These are phyloP conservation scores for Helicoverpa assulta DNA, from an alignment of 2,888 invertebrate genomes.

Conservation along the genomic window DNA sequence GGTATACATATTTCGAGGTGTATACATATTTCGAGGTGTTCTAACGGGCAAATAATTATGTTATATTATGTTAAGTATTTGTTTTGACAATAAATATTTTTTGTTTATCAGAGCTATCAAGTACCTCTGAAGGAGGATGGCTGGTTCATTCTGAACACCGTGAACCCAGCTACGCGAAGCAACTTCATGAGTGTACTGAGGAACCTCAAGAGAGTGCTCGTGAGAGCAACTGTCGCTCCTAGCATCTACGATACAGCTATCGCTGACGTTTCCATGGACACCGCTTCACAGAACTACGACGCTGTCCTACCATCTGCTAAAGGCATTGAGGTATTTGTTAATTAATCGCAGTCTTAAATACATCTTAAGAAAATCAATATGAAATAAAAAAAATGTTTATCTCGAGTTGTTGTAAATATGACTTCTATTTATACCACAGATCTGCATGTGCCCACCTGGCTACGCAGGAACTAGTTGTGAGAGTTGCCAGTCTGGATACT, in stretches of 20 bases:
- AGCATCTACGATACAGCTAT: slow-evolving; percentile 92
- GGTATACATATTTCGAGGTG: no score
- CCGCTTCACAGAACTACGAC: slow-evolving; percentile 92
- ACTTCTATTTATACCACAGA: slow-evolving; percentile 63
- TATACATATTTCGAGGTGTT: no score
- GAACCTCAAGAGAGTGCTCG: slow-evolving; percentile 94
- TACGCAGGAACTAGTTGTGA: slow-evolving; percentile 96
- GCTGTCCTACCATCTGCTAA: slow-evolving; percentile 92
- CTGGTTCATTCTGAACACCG: slow-evolving; percentile 89
- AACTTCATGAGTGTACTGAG: slow-evolving; percentile 96
- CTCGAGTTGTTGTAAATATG: no score
- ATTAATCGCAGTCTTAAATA: no score
- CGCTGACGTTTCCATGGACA: slow-evolving; percentile 96
- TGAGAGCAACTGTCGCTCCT: slow-evolving; percentile 93
- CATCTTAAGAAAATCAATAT: no score
- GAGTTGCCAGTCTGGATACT: slow-evolving; percentile 92
- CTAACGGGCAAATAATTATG: no score
- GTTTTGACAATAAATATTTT: neutral
- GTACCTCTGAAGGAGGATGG: slow-evolving; percentile 92
- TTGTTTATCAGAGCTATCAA: slow-evolving; percentile 87
- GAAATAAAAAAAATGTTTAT: neutral
- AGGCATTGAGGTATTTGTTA: slow-evolving; percentile 92
- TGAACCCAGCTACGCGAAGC: slow-evolving; percentile 90
- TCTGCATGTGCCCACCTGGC: slow-evolving; percentile 95
- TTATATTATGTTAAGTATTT: no score